Base-by-base conservation (phyloP, 2,113 vertebrate genomes). In the Pachycephala philippinensis region DNA sequence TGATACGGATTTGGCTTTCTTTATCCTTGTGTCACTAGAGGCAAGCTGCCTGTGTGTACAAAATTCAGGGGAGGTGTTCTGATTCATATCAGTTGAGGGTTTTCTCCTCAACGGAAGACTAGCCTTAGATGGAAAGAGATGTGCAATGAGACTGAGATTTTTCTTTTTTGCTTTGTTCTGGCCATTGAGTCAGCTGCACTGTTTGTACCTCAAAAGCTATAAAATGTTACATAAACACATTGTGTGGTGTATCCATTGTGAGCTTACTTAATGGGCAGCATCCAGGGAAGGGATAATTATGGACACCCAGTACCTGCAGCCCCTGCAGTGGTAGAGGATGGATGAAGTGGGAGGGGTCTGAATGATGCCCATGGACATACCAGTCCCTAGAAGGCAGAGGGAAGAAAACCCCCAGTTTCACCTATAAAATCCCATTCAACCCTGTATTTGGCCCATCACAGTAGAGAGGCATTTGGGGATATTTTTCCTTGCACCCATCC, bases 171-270 rank as follows among this genome's bases (percentile, higher is more conserved):
- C 22, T 85, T 56, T 49, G 8, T 81, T 75, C 47, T 83, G 52
- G 50, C 56, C 50, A 3, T 64, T 89, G 44, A 59, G 31, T 64
- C 66, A 89, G 40, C 54, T 52, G n/a, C 28, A 17, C 27, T 80
- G 30, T 76, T 83, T n/a, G 31, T 40, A 37, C 22, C 74, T 56
- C 7, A 40, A 35, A 84, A 50, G 59, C n/a, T 64, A 7, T n/a
- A n/a, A 72, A 64, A 40, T 4, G 0, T 47, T 30, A 9, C 0
- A 2, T 35, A 26, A 69, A 59, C 8, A 20, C 37, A 4, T 33
- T 31, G 13, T 39, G 12, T 22, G 9, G n/a, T 49, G 21, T 30
- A 23, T 52, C 53, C 17, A 15, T 30, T 7, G 0, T 37, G n/a
- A 68, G 24, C 59, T 84, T 72, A 11, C 30, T 71, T 72, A 22